Evolutionary conservation across 2,888 invertebrate species (phyloP), one percentile per base, ranked within the genome.

Genomic region (Drosophila bunnanda): DNA sequence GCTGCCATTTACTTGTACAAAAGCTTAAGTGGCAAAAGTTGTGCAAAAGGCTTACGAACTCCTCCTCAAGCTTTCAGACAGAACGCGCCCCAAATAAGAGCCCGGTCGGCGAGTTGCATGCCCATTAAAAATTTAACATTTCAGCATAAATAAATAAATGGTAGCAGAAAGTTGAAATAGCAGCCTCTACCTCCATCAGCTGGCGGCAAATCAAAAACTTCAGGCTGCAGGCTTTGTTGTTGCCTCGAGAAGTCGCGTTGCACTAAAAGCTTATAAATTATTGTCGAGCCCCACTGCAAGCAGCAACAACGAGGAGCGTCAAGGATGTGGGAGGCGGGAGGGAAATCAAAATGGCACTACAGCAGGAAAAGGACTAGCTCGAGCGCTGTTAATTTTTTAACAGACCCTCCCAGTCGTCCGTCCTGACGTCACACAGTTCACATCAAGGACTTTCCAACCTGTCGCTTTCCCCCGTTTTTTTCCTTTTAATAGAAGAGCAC

Each of bases 221-320:
- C 36, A 28, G 56, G 4, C 25, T n/a, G n/a, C 25, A 25, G 4
- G 41, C 60, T 7, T 46, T 44, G n/a, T 39, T 61, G 46, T 39
- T 76, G 62, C 48, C 46, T 9, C 25, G 61, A 69, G 74, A 75
- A 83, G 79, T 75, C 67, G 73, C 78, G 83, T 61, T 83, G 77
- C 89, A 86, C 84, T 88, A 80, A 84, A 80, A 88, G 84, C 87
- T 84, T 77, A 84, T 88, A 88, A 84, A 88, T 84, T 79, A 84
- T 88, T 83, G 72, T 82, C 68, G 75, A 72, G 75, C 64, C 76
- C 64, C 79, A 74, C 25, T 60, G 78, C 85, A 69, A 74, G 10
- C 22, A 57, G 39, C 38, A 61, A 38, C 36, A 71, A 46, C 25
- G 20, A 22, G 17, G 59, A 38, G 30, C n/a, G 20, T 4, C 1